These are phyloP conservation scores for Odontocerum albicorne DNA, from an alignment of 2,888 invertebrate genomes.

Conservation along the genomic window DNA sequence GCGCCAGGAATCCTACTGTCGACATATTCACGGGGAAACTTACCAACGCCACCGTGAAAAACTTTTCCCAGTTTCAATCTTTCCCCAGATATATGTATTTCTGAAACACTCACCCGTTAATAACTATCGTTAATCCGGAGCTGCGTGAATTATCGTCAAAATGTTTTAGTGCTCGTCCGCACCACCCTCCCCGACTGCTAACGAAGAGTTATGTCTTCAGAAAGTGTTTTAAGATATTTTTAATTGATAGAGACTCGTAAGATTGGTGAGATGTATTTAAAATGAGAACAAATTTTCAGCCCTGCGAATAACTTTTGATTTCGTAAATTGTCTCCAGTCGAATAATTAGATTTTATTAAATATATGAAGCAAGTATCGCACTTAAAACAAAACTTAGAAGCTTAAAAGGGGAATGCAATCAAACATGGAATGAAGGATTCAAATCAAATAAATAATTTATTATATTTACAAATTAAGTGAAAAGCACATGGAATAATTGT, in stretches of 20 bases:
- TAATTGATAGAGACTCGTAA: slow-evolving; percentile 23
- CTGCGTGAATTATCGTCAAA: slow-evolving; percentile 30
- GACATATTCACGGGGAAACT: slow-evolving; percentile 38
- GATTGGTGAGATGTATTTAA: no score
- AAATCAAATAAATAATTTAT: no score
- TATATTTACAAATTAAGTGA: no score
- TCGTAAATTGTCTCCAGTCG: neutral
- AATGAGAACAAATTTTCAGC: neutral
- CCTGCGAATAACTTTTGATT: neutral
- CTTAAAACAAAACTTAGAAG: no score
- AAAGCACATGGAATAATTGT: no score
- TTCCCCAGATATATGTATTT: slow-evolving; percentile 32
- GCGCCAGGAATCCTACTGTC: slow-evolving; percentile 37
- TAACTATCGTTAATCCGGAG: slow-evolving; percentile 35
- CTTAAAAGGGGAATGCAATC: no score
- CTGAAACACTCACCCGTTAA: slow-evolving; percentile 35
- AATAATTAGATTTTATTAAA: no score
- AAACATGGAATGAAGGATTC: no score
- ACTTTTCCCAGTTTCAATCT: slow-evolving; percentile 36
- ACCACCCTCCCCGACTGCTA: slow-evolving; percentile 5
- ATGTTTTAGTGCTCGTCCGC: slow-evolving; percentile 12
- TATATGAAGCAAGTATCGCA: no score
- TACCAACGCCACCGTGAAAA: slow-evolving; percentile 37
- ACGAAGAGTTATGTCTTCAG: slow-evolving; percentile 32
- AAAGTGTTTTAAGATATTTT: slow-evolving; percentile 32